phyloP scores from a whole-genome alignment of 2,888 invertebrate species.

The Mycalesis mineus region DNA sequence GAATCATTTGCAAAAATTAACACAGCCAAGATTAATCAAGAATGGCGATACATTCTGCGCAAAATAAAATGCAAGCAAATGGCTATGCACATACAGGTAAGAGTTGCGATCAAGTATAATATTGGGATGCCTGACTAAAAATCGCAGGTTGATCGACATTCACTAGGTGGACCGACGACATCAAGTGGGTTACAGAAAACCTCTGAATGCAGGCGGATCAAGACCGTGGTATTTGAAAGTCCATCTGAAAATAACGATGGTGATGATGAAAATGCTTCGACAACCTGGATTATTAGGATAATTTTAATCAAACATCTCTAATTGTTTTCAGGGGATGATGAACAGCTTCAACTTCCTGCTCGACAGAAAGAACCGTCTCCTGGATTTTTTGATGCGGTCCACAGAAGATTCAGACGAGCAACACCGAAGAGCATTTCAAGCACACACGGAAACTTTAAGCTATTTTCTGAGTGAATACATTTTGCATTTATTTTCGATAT shows the following conservation, averaged over 20 bases:
- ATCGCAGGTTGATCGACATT: no score
- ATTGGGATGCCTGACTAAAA: no score
- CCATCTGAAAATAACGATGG: no score
- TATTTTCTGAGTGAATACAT: conserved; percentile 74
- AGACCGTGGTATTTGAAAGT: no score
- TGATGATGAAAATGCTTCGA: no score
- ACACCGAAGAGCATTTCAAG: conserved; percentile 84
- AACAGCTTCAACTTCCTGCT: conserved; percentile 80
- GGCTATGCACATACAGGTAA: conserved; percentile 81
- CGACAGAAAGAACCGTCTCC: conserved; percentile 82
- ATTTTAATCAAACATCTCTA: not conserved
- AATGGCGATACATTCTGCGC: conserved; percentile 88
- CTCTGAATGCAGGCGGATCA: no score
- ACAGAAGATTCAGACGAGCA: conserved; percentile 85
- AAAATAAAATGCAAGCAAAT: conserved; percentile 87
- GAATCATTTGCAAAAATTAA: conserved; percentile 88
- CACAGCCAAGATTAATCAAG: conserved; percentile 89
- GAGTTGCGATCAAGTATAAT: no score
- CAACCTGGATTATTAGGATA: no score
- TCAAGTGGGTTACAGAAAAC: no score
- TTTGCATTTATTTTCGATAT: not conserved
- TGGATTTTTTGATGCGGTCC: conserved; percentile 80
- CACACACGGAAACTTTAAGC: conserved; percentile 84
- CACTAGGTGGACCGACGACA: no score
- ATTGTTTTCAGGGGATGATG: conserved; percentile 67